phyloP scores from a whole-genome alignment of 2,797 vertebrate genomes.

The Acanthopagrus latus region DNA sequence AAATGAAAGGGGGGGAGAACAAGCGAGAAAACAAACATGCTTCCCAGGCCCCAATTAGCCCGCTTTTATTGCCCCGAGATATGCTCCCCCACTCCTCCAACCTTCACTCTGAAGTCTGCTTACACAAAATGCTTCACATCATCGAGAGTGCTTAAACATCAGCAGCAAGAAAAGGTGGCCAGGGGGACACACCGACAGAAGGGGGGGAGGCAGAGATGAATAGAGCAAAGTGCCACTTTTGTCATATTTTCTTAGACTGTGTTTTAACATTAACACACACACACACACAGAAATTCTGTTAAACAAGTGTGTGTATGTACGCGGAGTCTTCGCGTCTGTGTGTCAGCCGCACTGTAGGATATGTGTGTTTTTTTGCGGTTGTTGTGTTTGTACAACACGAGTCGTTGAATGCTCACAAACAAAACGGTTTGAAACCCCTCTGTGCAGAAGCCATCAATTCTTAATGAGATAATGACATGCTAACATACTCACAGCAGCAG shows the following conservation, averaged over 20 bases:
- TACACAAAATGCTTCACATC: conserved; percentile 65
- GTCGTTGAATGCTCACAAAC: conserved; percentile 68
- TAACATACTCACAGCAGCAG: conserved; percentile 74
- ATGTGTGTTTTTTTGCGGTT: conserved; percentile 64
- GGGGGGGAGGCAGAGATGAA: conserved; percentile 12
- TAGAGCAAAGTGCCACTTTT: conserved; percentile 33
- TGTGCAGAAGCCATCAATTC: conserved; percentile 79
- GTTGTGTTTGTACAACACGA: conserved; percentile 75
- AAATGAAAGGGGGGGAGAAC: conserved; percentile 48
- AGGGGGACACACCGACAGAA: conserved; percentile 37
- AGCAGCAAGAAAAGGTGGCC: conserved; percentile 39
- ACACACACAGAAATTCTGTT: neutral
- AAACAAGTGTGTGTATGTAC: neutral
- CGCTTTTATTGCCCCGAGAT: conserved; percentile 77
- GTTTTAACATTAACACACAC: conserved; percentile 21
- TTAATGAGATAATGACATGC: conserved; percentile 85
- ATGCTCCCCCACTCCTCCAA: conserved; percentile 56
- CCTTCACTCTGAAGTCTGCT: conserved; percentile 68
- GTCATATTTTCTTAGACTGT: conserved; percentile 29
- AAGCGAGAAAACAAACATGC: conserved; percentile 79
- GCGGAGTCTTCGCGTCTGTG: neutral
- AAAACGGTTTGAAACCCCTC: conserved; percentile 73
- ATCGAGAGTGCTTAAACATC: conserved; percentile 61
- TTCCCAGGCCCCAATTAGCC: conserved; percentile 84
- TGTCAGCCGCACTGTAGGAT: conserved; percentile 34